A percentile compares a stretch with the other conserved stretches of the same genome.
phyloP scores from a whole-genome alignment of 2,797 vertebrate species.

The Neosilurus mollespiculum region DNA sequence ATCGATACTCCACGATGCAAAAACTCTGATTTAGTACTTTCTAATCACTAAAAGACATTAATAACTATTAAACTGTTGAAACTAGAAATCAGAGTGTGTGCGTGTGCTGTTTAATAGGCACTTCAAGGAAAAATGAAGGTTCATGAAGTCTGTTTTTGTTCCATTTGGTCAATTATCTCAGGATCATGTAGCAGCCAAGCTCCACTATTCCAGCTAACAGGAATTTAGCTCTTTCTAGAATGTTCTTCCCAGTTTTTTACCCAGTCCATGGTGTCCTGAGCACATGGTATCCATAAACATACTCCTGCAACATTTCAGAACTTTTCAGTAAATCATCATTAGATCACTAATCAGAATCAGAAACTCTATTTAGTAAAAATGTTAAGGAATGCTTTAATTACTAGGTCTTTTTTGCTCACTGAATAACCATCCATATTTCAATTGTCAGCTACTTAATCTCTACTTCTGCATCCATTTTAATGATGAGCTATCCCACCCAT shows the following conservation, averaged over 20 bases:
- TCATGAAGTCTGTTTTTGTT: not conserved
- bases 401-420: not conserved
- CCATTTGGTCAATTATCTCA: not conserved
- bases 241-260: not conserved
- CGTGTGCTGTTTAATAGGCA: not conserved
- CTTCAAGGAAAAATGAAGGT: not conserved
- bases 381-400: not conserved
- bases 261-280: not conserved
- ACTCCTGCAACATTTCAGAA: not conserved
- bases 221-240: not conserved
- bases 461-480: not conserved
- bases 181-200: not conserved
- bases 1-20: slow-evolving; percentile 54
- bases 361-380: not conserved
- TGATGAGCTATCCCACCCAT: too few species aligned
- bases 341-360: not conserved
- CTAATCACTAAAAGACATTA: not conserved
- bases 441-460: not conserved
- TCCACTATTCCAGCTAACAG: not conserved
- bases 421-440: not conserved
- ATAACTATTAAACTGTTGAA: slow-evolving; percentile 3
- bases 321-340: not conserved
- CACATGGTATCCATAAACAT: not conserved
- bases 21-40: slow-evolving; percentile 52
- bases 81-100: too few species aligned